Percentiles rank a stretch among this genome's conserved stretches.
Conservation (phyloP, 1,140 invertebrate genomes). For the Zaprionus africanus region DNA sequence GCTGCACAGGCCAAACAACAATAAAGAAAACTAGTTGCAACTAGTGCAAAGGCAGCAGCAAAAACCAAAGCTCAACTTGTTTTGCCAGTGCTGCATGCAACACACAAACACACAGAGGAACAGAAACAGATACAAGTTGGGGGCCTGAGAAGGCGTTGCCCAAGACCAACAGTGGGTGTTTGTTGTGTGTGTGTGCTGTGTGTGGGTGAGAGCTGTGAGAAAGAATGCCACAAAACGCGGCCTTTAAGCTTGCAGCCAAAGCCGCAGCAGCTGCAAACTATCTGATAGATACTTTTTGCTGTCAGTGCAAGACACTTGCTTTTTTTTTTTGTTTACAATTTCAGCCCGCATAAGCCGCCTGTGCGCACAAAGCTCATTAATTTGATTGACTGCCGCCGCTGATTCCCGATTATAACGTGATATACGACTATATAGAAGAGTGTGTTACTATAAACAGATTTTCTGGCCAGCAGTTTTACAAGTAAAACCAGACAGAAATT, state of each 20-base stretch:
- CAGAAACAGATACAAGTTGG: background rate
- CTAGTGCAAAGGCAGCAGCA: conserved; percentile 61
- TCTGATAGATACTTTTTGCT: conserved; percentile 44
- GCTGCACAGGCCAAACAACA: conserved; percentile 55
- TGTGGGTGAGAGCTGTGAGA: conserved; percentile 40
- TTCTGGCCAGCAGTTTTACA: conserved; percentile 10
- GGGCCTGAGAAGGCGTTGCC: conserved; percentile 45
- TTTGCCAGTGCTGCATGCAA: conserved; percentile 26
- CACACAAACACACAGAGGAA: background rate
- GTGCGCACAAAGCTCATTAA: conserved; percentile 42
- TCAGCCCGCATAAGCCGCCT: conserved; percentile 42
- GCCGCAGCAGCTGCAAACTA: conserved; percentile 30
- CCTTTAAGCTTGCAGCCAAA: conserved; percentile 30
- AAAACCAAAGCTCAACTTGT: conserved; percentile 34
- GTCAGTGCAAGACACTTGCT: conserved; percentile 1
- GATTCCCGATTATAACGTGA: conserved; percentile 13
- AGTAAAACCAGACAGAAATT: background rate
- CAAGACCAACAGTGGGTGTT: conserved; percentile 30
- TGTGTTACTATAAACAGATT: background rate
- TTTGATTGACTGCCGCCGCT: conserved; percentile 44
- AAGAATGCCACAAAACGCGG: conserved; percentile 46
- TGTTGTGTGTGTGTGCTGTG: conserved; percentile 20
- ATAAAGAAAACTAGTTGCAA: conserved; percentile 77
- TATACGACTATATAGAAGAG: background rate
- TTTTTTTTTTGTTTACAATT: background rate